Evolutionary conservation across 2,797 vertebrate species (phyloP).

Genomic region (Craterocephalus amniculus): DNA sequence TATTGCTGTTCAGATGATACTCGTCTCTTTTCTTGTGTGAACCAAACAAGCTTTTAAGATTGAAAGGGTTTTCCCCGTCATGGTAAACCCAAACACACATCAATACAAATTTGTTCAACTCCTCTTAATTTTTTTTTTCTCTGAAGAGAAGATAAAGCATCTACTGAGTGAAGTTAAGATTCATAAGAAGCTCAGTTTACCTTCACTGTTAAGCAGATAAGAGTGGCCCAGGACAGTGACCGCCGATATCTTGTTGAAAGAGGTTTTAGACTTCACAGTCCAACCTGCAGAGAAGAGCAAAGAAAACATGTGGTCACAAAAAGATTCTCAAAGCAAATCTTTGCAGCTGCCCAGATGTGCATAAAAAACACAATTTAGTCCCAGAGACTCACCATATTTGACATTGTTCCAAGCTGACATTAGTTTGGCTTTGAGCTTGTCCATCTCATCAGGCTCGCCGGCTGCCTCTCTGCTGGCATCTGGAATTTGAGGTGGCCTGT

Average conservation of each 20-base stretch:
- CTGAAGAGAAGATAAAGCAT: background rate
- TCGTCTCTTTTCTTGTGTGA: constrained; percentile 1
- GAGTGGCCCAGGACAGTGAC: constrained; percentile 86
- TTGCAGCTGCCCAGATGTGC: background rate
- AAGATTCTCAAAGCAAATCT: background rate
- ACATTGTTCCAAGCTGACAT: constrained; percentile 93
- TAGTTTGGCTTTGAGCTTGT: constrained; percentile 90
- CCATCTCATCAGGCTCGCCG: constrained; percentile 89
- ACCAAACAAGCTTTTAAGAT: background rate
- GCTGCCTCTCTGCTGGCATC: constrained; percentile 57
- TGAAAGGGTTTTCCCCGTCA: background rate
- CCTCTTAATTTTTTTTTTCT: background rate
- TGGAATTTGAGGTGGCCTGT: constrained; percentile 37
- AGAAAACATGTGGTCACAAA: background rate
- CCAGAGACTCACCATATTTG: constrained; percentile 87
- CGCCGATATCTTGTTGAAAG: constrained; percentile 89
- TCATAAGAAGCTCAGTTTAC: constrained; percentile 62
- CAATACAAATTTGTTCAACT: constrained; percentile 11
- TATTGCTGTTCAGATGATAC: background rate
- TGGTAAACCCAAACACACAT: constrained; percentile 33
- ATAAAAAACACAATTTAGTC: background rate
- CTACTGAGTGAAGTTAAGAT: background rate
- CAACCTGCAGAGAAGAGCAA: constrained; percentile 81
- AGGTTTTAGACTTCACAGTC: constrained; percentile 90
- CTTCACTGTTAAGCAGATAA: constrained; percentile 87